Percentiles rank a stretch among this genome's conserved stretches.
Conservation (phyloP, 2,797 vertebrate species). For the Eulemur rubriventer region DNA sequence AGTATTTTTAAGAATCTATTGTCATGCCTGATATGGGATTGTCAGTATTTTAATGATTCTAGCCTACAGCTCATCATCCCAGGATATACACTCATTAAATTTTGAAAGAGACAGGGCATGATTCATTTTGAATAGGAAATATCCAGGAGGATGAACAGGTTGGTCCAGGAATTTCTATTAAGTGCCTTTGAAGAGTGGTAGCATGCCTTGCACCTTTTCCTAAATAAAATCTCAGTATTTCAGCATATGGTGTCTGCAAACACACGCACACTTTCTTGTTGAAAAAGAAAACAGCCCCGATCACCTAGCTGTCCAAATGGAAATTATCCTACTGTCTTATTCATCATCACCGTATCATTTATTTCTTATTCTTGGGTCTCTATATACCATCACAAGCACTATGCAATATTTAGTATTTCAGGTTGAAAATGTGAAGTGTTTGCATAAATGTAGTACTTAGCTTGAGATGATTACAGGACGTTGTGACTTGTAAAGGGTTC, state of each 20-base stretch:
- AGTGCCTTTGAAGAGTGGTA: constrained; percentile 12
- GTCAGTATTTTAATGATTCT: constrained; percentile 43
- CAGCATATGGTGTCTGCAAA: not conserved
- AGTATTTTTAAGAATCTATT: constrained; percentile 44
- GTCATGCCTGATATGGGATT: not conserved
- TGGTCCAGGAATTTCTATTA: not conserved
- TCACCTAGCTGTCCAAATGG: constrained; percentile 43
- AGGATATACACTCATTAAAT: constrained; percentile 45
- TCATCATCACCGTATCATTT: not conserved
- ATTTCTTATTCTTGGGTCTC: not conserved
- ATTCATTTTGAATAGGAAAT: not conserved
- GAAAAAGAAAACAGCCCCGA: not conserved
- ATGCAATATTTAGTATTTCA: not conserved
- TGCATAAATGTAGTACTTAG: not conserved
- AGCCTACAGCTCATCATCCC: not conserved
- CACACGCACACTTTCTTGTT: not conserved
- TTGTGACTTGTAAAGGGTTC: not conserved
- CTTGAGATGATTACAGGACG: not conserved
- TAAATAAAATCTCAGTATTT: not conserved
- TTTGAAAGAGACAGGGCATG: constrained; percentile 1
- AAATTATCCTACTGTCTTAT: constrained; percentile 10
- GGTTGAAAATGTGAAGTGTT: not conserved
- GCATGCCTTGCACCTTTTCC: not conserved
- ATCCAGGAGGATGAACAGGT: constrained; percentile 1
- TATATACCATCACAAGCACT: not conserved